Base-by-base conservation (phyloP, 1,140 invertebrate genomes). In the Drosophila lowei region DNA sequence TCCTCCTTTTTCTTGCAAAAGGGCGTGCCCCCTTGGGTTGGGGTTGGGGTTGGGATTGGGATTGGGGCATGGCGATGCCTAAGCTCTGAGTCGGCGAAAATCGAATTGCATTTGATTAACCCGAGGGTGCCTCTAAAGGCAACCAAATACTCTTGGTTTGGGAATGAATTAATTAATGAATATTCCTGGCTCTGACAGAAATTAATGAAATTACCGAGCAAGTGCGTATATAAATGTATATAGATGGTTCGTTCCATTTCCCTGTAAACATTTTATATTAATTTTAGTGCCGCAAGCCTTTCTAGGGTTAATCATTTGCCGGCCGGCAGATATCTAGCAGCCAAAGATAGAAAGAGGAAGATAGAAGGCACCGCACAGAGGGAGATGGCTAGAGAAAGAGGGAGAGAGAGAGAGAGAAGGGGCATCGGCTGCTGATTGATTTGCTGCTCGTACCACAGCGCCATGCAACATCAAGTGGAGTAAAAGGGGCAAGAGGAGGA, bases 401-500 rank as follows among this genome's bases (percentile, higher is more conserved):
- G 50, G 46, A 42, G 15, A 42, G 59, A 41, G 56, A 50, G 48
- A 43, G 21, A 68, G 48, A 16, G 9, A 42, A 28, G 28, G 16
- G 16, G n/a, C 43, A 25, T 25, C 23, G 23, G 23, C 4, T 57
- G 54, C 78, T 81, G 78, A 81, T 80, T 80, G 78, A 80, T 81
- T 80, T 72, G 11, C 34, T 38, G 11, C 11, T 11, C 30, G 28
- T 28, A 7, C 7, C 28, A 6, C 30, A 48, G 60, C 72, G 63
- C 65, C 78, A 38, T 38, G 34, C 34, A 13, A 13, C 9, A 38
- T 80, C 80, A 56, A 85, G 67, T 79, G 79, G 28, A 48, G 43
- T 49, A 49, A 25, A 25, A 25, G 47, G 43, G 48, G 48, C 28
- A 25, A 41, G 46, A 48, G 60, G 18, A 49, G 34, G 21, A 23